These are phyloP conservation scores for Drosophila birchii DNA, from an alignment of 2,888 invertebrate species.

Conservation along the genomic window DNA sequence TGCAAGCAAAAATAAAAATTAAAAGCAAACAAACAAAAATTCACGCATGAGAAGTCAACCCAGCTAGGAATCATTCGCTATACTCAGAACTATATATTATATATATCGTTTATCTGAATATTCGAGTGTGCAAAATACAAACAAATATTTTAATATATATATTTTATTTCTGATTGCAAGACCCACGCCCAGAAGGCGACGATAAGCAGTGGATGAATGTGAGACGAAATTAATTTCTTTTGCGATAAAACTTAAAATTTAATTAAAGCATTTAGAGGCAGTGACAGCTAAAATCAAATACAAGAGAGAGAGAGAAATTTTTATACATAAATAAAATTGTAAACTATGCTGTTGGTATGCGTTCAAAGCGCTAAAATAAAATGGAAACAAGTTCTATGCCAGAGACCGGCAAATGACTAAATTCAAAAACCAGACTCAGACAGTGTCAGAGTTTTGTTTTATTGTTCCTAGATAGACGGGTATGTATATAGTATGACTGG, in stretches of 20 bases:
- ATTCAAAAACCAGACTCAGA: constrained; percentile 61
- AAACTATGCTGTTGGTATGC: constrained; percentile 20
- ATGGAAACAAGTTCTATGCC: constrained; percentile 52
- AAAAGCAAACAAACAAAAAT: constrained; percentile 40
- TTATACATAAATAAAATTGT: constrained; percentile 23
- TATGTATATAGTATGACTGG: constrained; percentile 10
- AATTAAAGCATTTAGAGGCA: constrained; percentile 60
- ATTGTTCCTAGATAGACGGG: constrained; percentile 24
- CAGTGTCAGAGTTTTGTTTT: constrained; percentile 46
- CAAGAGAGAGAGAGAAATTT: not conserved
- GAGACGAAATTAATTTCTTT: constrained; percentile 25
- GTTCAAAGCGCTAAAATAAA: constrained; percentile 8
- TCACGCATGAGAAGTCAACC: constrained; percentile 64
- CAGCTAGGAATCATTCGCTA: constrained; percentile 22
- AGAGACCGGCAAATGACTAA: constrained; percentile 47
- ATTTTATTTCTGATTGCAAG: constrained; percentile 34
- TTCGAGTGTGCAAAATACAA: not conserved
- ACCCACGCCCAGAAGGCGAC: constrained; percentile 18
- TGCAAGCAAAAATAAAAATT: constrained; percentile 14
- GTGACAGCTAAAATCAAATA: constrained; percentile 11
- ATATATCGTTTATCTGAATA: constrained; percentile 12
- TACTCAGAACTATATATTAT: constrained; percentile 11
- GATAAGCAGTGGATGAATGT: constrained; percentile 47
- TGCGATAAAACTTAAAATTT: constrained; percentile 60
- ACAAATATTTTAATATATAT: constrained; percentile 21